A percentile compares a stretch with the other conserved stretches of the same genome.
These are phyloP conservation scores for Speoplatyrhinus poulsoni DNA, from an alignment of 2,113 vertebrate species.

Conservation along the genomic window DNA sequence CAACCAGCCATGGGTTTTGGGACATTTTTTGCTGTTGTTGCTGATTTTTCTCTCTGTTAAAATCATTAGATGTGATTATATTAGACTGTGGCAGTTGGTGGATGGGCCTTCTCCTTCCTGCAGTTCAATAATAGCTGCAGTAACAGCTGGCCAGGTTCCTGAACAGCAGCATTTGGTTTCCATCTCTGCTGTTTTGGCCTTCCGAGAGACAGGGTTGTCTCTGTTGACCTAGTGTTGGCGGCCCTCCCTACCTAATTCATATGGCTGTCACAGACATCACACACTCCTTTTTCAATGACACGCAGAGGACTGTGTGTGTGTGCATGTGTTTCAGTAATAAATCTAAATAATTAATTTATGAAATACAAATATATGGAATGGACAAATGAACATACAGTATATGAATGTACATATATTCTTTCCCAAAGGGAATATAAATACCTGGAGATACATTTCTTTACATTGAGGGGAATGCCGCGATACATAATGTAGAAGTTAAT, in stretches of 20 bases:
- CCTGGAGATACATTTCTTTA: no score
- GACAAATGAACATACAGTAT: no score
- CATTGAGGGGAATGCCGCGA: no score
- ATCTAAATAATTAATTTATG: background rate
- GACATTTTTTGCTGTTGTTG: slow-evolving; percentile 40
- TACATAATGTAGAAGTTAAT: no score
- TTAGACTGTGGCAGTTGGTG: slow-evolving; percentile 59
- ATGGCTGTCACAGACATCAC: slow-evolving; percentile 61
- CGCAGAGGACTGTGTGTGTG: slow-evolving; percentile 24
- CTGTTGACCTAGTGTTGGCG: slow-evolving; percentile 63
- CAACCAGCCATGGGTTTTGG: slow-evolving; percentile 27
- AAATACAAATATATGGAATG: background rate
- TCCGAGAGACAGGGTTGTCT: slow-evolving; percentile 58
- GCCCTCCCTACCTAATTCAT: slow-evolving; percentile 64
- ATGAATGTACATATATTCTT: no score
- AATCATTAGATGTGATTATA: slow-evolving; percentile 18
- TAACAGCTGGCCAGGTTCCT: slow-evolving; percentile 36
- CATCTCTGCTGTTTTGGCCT: slow-evolving; percentile 50
- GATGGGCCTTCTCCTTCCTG: slow-evolving; percentile 47
- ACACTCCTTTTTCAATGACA: slow-evolving; percentile 39
- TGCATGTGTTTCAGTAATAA: background rate
- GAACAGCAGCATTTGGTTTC: slow-evolving; percentile 30
- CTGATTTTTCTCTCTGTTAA: slow-evolving; percentile 38
- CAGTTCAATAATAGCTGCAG: slow-evolving; percentile 47
- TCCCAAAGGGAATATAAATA: no score